A percentile compares a stretch with the other conserved stretches of the same genome.
Conservation (phyloP, 2,888 invertebrate species). For the Carcina quercana region DNA sequence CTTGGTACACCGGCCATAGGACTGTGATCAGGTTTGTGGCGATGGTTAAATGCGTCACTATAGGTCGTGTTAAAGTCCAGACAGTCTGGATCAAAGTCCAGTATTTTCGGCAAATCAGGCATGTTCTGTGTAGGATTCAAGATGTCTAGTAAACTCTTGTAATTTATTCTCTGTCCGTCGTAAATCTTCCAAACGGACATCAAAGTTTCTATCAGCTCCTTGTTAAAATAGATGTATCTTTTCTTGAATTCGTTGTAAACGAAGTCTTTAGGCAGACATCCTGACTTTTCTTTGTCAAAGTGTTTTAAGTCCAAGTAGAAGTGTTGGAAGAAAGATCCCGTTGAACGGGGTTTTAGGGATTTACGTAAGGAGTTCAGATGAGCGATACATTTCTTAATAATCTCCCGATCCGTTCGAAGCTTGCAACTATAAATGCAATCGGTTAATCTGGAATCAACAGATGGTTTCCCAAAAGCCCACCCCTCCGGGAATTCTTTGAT, state of each 20-base stretch:
- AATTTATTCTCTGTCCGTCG: conserved; percentile 42
- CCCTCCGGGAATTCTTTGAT: conserved; percentile 44
- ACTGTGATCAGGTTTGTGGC: too few relatives aligned
- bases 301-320: conserved; percentile 28
- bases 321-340: conserved; percentile 20
- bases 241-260: conserved; percentile 45
- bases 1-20: conserved; percentile 37
- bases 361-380: conserved; percentile 41
- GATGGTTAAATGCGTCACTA: too few relatives aligned
- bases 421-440: conserved; percentile 34
- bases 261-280: conserved; percentile 44
- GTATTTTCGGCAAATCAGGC: conserved; percentile 37
- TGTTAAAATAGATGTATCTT: conserved; percentile 37
- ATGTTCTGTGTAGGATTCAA: conserved; percentile 38
- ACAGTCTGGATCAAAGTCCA: conserved; percentile 25
- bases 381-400: conserved; percentile 42
- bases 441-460: conserved; percentile 32
- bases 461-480: conserved; percentile 46
- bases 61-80: conserved; percentile 34
- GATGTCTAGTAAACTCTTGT: conserved; percentile 43
- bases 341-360: conserved; percentile 23
- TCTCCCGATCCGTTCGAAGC: conserved; percentile 30
- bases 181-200: conserved; percentile 41
- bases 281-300: conserved; percentile 34
- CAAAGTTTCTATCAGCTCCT: conserved; percentile 43